Conservation (phyloP, 2,113 vertebrate genomes). For the Aviceda subcristata region DNA sequence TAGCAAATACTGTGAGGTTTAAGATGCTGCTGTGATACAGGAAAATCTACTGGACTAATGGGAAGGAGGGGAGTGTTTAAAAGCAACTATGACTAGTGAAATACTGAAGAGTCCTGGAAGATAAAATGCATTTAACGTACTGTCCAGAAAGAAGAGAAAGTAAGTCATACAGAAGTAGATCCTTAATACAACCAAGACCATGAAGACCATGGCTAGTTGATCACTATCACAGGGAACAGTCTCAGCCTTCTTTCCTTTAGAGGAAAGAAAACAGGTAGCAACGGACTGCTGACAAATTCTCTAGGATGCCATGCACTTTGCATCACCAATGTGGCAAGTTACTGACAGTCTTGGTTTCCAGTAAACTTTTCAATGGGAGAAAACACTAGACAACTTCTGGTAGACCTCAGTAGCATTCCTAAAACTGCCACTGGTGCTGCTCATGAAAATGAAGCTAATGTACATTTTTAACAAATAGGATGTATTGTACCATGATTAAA, state of each 20-base stretch:
- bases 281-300: not conserved
- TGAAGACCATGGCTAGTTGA: not conserved
- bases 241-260: not conserved
- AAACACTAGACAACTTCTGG: not conserved
- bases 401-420: not conserved
- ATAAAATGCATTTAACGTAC: not conserved
- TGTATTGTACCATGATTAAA: not conserved
- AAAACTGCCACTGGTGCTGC: not conserved
- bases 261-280: not conserved
- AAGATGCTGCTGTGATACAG: not conserved
- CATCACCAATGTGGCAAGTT: accelerated
- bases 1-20: not conserved
- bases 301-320: not conserved
- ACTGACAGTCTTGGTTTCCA: not conserved
- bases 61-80: not conserved
- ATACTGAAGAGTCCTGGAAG: not conserved
- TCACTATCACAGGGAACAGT: not conserved
- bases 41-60: not conserved
- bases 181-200: not conserved
- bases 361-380: not conserved
- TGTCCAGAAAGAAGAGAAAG: not conserved
- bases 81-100: not conserved
- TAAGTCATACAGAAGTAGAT: not conserved
- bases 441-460: not conserved
- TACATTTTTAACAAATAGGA: not conserved